Base-by-base conservation (phyloP, 64 coral and sea anemone species). In the Montipora sp. region DNA sequence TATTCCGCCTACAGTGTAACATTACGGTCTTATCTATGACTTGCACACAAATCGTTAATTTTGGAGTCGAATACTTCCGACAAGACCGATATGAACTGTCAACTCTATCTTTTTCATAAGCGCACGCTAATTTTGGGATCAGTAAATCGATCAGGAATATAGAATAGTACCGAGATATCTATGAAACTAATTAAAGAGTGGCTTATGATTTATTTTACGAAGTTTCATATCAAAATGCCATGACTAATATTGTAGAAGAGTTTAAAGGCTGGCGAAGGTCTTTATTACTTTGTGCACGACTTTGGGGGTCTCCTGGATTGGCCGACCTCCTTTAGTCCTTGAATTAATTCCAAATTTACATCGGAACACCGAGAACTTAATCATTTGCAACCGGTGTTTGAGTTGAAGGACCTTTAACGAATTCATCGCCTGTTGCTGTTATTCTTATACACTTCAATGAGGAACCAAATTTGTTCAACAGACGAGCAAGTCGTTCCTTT, bases 21-120 rank as follows among this genome's bases (percentile, higher is more conserved):
- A 85, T 85, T 85, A 85, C 82, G 46, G 12, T 13, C 63, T 85
- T 85, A 85, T 85, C 82, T 85, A 27, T 50, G 66, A 69, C 46
- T 8, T 71, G 61, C 82, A 85, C 75, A 16, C 75, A 71, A 85
- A 47, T 71, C n/a, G 82, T 47, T 71, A 48, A 71, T 71, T 85
- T 47, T 85, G 19, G 82, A 72, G 19, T 70, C 18, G n/a, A 46
- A 47, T n/a, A 72, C 66, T 85, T 85, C 82, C 82, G 82, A 85
- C 82, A 23, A 71, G 46, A 51, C 65, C 70, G 63, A 85, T 85
- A 45, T 49, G 47, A 19, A 49, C 5, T 78, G 47, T 49, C 75
- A 78, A 36, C 36, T 46, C 11, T 46, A 4, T 75, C 36, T 75
- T 13, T 4, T 78, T 78, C 75, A 78, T 48, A 16, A 19, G 14